Evolutionary conservation across 2,888 invertebrate genomes (phyloP).

Genomic region (Volucella inanis): DNA sequence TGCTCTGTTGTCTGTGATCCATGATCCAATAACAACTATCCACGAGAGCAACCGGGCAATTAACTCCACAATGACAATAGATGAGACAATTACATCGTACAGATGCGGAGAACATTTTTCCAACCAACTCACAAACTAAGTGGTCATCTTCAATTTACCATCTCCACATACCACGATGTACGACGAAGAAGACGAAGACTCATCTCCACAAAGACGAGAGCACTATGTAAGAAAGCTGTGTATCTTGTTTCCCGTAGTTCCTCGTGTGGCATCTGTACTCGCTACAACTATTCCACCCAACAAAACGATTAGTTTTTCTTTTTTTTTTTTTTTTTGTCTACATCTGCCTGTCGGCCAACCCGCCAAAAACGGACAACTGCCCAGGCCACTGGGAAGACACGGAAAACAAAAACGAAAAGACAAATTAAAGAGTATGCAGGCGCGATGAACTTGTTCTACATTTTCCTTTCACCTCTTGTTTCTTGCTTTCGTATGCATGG

Average conservation of each 20-base stretch:
- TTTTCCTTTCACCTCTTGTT: constrained; percentile 43
- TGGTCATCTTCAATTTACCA: background rate
- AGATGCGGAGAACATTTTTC: background rate
- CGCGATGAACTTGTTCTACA: constrained; percentile 62
- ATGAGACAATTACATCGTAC: background rate
- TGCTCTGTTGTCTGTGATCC: no score
- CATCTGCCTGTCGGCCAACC: constrained; percentile 39
- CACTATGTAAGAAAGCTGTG: no score
- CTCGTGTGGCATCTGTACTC: background rate
- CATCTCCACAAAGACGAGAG: no score
- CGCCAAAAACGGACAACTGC: constrained; percentile 27
- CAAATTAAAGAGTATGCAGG: constrained; percentile 45
- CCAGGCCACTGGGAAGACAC: constrained; percentile 12
- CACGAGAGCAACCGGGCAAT: no score
- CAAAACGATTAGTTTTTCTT: background rate
- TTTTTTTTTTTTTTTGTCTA: constrained; percentile 13
- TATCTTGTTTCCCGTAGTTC: no score
- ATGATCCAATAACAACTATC: no score
- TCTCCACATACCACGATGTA: constrained; percentile 2
- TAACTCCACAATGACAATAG: background rate
- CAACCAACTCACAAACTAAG: background rate
- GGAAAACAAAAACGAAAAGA: background rate
- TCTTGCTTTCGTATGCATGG: constrained; percentile 54
- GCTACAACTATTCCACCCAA: background rate
- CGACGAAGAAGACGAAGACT: no score